Base-by-base conservation (phyloP, 2,888 invertebrate species). In the Ctenicera cuprea region DNA sequence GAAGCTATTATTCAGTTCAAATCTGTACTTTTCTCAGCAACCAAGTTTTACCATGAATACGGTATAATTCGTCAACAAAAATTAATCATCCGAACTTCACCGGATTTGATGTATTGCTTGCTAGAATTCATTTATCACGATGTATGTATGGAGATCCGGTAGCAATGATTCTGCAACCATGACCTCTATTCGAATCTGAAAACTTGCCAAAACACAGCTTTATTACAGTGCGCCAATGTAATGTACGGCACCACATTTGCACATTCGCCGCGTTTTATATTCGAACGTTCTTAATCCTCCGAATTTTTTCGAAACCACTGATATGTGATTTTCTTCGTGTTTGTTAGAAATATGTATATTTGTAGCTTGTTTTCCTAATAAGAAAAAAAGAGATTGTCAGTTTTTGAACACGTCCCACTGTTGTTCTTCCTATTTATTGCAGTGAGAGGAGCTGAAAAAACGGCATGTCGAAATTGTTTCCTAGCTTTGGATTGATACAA, bases 41-140 rank as follows among this genome's bases (percentile, higher is more conserved):
- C 43, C 1, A 45, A 45, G 11, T n/a, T 45, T 16, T 45, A 14
- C 16, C 14, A 16, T n/a, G 43, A 45, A 48, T 18, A 18, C 20
- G 7, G 16, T 20, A 20, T 18, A 48, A 18, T 48, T 59, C 59
- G 38, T 33, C 59, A 59, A 59, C 59, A 38, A 38, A 54, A 38
- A 59, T 59, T 59, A 59, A 59, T 59, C 41, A 38, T 38, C 41
- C 18, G 11, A 26, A 38, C 59, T 59, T 59, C 38, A 22, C 38
- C 59, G 38, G 14, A 14, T 59, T 59, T 59, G 59, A 38, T 41
- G 59, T 59, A 59, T 59, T 22, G 18, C 59, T 12, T 5, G 30
- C 7, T 5, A 54, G 16, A 16, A 30, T 54, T 22, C 59, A 59
- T 59, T 59, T 59, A 59, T 59, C 59, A 59, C n/a, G 37, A 50